Evolutionary conservation across 2,797 vertebrate genomes (phyloP), one percentile per base, ranked within the genome.

Genomic region (Alcedo quadribrachys): DNA sequence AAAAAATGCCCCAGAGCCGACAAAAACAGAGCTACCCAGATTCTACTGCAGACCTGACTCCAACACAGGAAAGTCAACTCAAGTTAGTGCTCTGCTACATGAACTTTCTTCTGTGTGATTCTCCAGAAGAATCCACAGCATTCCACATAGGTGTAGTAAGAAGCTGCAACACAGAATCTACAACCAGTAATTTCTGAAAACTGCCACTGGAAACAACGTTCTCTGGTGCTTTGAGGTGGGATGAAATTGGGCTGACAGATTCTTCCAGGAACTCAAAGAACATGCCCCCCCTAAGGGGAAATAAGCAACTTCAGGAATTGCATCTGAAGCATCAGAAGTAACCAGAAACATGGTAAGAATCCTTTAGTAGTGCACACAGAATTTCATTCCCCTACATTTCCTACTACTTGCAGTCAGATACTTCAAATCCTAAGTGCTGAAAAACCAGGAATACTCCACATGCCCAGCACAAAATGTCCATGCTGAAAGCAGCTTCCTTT

Each of bases 11-110:
- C 0, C 71, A 74, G 48, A 76, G 37, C 11, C 53, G 78, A 77
- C 35, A 94, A 82, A 92, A 94, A 61, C 11, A 89, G 37, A 89
- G 76, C 73, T 87, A 87, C 73, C 63, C 78, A 84, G 30, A 90
- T 82, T 79, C 53, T 75, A 22, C 81, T 51, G 40, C 8, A 30
- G 63, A 54, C 65, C 89, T 5, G 2, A 80, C 48, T 85, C 48
- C 75, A 68, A 62, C 33, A 43, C 9, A 75, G 40, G 73, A 48
- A 30, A 89, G 50, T 6, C 48, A 87, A 40, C 18, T 75, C 50
- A 62, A 78, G 30, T 51, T 40, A 68, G 27, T 15, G 15, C 51
- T 83, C 69, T 71, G 65, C 68, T 45, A 50, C 48, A 51, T 0
- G 1, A 77, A 68, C 25, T 43, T 70, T 62, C 42, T 65, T 83